Conservation (phyloP, 2,888 invertebrate species). For the Zaprionus obscuricornis region DNA sequence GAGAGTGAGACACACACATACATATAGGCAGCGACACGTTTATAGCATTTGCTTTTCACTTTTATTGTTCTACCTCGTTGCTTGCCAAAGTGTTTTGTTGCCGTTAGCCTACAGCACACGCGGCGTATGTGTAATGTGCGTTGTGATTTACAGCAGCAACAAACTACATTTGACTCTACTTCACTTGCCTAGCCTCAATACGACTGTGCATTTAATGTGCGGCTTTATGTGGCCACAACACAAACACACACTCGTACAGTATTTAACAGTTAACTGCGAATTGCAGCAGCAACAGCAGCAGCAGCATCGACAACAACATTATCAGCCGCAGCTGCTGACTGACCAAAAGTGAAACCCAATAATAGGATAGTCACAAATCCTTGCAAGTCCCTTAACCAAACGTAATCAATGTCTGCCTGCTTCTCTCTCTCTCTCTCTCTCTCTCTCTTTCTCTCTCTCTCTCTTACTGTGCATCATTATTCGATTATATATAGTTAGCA, state of each 20-base stretch:
- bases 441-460: too few relatives aligned
- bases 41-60: slow-evolving; percentile 75
- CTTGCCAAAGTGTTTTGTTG: slow-evolving; percentile 61
- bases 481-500: too few relatives aligned
- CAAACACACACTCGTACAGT: too few relatives aligned
- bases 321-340: background rate
- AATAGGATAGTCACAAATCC: slow-evolving; percentile 7
- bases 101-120: slow-evolving; percentile 29
- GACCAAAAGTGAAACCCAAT: slow-evolving; percentile 19
- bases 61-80: slow-evolving; percentile 59
- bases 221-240: slow-evolving; percentile 41
- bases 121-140: slow-evolving; percentile 67
- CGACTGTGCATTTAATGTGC: slow-evolving; percentile 53
- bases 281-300: slow-evolving; percentile 20
- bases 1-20: background rate
- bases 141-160: slow-evolving; percentile 61
- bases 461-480: too few relatives aligned
- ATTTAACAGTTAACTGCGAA: slow-evolving; percentile 44
- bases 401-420: too few relatives aligned
- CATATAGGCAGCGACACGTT: slow-evolving; percentile 61
- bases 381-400: too few relatives aligned
- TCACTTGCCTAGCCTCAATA: too few relatives aligned
- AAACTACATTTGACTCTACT: too few relatives aligned
- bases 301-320: slow-evolving; percentile 5
- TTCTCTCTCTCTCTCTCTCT: too few relatives aligned